Evolutionary conservation across 2,113 vertebrate genomes (phyloP).

Genomic region (Tylochromis polylepis): DNA sequence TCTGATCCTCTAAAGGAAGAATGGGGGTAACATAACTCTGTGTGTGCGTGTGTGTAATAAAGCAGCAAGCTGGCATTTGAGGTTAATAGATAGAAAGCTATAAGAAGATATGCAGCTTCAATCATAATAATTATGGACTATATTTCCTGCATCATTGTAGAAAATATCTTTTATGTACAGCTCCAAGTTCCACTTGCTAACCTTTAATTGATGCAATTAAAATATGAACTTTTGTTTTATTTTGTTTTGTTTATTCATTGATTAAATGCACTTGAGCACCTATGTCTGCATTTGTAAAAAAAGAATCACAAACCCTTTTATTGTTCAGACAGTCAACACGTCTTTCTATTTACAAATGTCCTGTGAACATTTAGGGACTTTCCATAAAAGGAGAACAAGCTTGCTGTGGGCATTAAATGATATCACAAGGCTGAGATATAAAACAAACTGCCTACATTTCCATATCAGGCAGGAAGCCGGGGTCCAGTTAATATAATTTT

Average conservation of each 20-base stretch:
- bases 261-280: neutral
- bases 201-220: neutral
- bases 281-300: neutral
- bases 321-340: neutral
- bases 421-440: neutral
- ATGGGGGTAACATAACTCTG: conserved; percentile 42
- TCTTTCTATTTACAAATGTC: neutral
- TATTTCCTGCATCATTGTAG: neutral
- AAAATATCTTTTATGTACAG: neutral
- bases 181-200: neutral
- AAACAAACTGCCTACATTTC: neutral
- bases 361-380: neutral
- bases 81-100: conserved; percentile 35
- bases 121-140: neutral
- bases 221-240: neutral
- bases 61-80: conserved; percentile 30
- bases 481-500: conserved; percentile 40
- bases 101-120: conserved; percentile 12
- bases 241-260: neutral
- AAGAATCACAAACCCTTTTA: neutral
- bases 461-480: conserved; percentile 25
- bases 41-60: conserved; percentile 3
- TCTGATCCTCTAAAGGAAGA: conserved; percentile 69
- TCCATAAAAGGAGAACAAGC: neutral
- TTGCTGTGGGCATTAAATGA: neutral